These are phyloP conservation scores for Apus apus DNA, from an alignment of 2,113 vertebrate genomes.

Conservation along the genomic window DNA sequence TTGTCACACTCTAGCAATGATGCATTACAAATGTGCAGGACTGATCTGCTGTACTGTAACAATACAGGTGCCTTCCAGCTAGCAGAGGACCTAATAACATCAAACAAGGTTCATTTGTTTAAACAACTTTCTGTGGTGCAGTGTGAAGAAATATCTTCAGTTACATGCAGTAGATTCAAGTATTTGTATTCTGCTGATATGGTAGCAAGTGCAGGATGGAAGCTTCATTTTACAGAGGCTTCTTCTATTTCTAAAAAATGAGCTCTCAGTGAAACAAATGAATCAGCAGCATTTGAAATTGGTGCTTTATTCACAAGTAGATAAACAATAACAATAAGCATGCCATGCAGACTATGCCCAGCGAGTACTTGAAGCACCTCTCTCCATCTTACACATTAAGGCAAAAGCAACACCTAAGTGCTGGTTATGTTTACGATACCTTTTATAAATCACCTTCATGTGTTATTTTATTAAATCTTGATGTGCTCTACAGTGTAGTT, in stretches of 20 bases:
- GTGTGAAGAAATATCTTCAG: neutral
- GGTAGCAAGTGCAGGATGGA: neutral
- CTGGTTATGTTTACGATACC: neutral
- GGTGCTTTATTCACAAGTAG: neutral
- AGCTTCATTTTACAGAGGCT: neutral
- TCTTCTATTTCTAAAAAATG: neutral
- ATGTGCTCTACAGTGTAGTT: neutral
- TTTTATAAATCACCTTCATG: neutral
- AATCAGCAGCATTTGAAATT: neutral
- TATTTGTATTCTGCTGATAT: neutral
- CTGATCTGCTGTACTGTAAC: neutral
- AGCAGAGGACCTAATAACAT: neutral
- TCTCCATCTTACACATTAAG: accelerated
- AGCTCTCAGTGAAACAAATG: neutral
- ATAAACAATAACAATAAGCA: neutral
- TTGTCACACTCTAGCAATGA: neutral
- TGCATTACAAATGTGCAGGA: neutral
- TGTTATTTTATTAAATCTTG: neutral
- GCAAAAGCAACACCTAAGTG: neutral
- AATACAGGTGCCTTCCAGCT: neutral
- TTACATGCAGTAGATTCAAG: neutral
- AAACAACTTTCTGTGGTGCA: neutral
- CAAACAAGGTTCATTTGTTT: neutral
- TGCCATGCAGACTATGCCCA: neutral
- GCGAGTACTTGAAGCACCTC: neutral